Evolutionary conservation across 2,888 invertebrate species (phyloP).

Genomic region (Drosophila antonietae): DNA sequence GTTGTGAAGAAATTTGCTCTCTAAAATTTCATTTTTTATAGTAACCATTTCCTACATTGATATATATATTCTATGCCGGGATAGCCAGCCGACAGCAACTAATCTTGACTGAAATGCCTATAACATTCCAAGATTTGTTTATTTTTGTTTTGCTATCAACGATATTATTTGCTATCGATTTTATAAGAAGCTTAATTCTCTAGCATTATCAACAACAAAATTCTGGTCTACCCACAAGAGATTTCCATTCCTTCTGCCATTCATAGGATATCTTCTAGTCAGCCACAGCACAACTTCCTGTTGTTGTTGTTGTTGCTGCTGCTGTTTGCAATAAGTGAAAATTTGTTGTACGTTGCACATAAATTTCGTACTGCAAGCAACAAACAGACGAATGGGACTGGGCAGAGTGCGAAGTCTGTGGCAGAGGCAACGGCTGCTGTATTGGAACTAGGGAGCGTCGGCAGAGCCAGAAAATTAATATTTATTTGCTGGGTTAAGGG

Average conservation of each 20-base stretch:
- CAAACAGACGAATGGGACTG: constrained; percentile 28
- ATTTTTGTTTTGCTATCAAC: too few species aligned
- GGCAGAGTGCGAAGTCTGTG: background rate
- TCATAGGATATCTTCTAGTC: background rate
- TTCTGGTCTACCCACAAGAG: background rate
- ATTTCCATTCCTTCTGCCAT: background rate
- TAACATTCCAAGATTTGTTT: too few species aligned
- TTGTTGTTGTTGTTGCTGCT: constrained; percentile 26
- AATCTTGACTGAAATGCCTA: too few species aligned
- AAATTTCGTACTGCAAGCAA: constrained; percentile 62
- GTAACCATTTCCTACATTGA: too few species aligned
- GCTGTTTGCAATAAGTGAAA: constrained; percentile 73
- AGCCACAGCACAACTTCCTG: background rate
- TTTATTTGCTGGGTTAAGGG: constrained; percentile 56
- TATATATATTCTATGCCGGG: too few species aligned
- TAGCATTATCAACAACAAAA: too few species aligned
- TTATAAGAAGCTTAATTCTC: too few species aligned
- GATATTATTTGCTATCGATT: too few species aligned
- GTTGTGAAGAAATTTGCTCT: too few species aligned
- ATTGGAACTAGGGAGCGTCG: constrained; percentile 12
- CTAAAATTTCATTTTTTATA: too few species aligned
- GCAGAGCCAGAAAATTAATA: constrained; percentile 71
- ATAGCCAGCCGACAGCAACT: too few species aligned
- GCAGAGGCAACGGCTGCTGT: constrained; percentile 30
- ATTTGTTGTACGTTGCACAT: constrained; percentile 80